Percentiles rank a stretch among this genome's conserved stretches.
Conservation (phyloP, 1,140 invertebrate species). For the Mya arenaria region DNA sequence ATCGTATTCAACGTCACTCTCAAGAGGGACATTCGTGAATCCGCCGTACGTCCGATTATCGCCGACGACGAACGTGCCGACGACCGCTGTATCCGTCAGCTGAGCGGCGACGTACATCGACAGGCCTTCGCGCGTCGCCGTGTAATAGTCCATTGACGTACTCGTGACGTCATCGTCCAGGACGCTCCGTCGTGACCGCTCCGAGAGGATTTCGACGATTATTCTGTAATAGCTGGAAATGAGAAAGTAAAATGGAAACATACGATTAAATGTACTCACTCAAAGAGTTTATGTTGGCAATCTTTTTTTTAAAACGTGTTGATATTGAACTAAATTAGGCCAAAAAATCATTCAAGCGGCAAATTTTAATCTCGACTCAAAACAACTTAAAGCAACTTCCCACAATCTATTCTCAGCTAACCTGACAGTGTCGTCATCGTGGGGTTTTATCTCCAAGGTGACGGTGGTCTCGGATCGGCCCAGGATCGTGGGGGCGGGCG, state of each 20-base stretch:
- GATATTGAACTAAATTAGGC: neutral
- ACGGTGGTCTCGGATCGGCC: conserved; percentile 63
- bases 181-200: conserved; percentile 19
- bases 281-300: too few relatives aligned
- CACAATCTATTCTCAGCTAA: too few relatives aligned
- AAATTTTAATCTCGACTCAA: too few relatives aligned
- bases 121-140: conserved; percentile 84
- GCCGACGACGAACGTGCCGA: conserved; percentile 89
- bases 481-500: conserved; percentile 61
- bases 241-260: too few relatives aligned
- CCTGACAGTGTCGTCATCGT: conserved; percentile 63
- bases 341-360: too few relatives aligned
- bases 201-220: conserved; percentile 63
- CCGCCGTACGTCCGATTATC: conserved; percentile 88
- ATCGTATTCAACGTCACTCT: conserved; percentile 85
- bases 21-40: conserved; percentile 90
- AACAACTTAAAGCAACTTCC: too few relatives aligned
- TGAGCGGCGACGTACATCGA: conserved; percentile 92
- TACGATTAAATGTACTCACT: too few relatives aligned
- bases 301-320: neutral
- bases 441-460: conserved; percentile 60
- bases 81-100: conserved; percentile 86
- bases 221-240: conserved; percentile 67
- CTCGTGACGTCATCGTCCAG: conserved; percentile 50
- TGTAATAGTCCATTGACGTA: conserved; percentile 70